These are phyloP conservation scores for Budorcas taxicolor DNA, from an alignment of 2,113 vertebrate genomes.

Conservation along the genomic window DNA sequence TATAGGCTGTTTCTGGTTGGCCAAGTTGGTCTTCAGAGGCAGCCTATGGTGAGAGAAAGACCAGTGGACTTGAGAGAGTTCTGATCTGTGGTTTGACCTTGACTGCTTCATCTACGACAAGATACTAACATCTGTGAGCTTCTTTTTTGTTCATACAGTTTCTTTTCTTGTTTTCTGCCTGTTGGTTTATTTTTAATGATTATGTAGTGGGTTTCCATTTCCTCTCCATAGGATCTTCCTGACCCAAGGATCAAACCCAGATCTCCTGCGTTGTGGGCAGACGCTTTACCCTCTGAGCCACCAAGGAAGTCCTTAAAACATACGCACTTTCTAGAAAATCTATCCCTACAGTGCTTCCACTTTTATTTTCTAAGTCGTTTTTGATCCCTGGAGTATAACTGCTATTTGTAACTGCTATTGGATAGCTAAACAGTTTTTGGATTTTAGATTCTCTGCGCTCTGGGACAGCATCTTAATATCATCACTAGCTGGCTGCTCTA, in stretches of 20 bases:
- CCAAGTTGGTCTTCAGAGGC: not conserved
- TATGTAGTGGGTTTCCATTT: not conserved
- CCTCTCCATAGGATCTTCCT: not conserved
- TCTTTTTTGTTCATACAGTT: not conserved
- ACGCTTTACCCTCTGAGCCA: not conserved
- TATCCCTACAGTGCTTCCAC: not conserved
- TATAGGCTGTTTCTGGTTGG: not conserved
- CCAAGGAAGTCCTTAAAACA: not conserved
- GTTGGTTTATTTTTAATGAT: not conserved
- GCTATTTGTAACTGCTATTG: not conserved
- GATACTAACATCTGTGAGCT: not conserved
- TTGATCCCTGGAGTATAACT: not conserved
- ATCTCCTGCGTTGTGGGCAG: not conserved
- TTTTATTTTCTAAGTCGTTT: not conserved
- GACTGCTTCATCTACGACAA: not conserved
- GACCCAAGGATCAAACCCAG: not conserved
- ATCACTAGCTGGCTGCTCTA: not conserved
- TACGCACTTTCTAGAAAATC: conserved; percentile 2
- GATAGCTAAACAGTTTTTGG: not conserved
- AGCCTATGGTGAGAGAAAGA: not conserved
- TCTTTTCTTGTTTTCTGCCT: not conserved
- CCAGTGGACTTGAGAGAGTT: not conserved
- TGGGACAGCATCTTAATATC: not conserved
- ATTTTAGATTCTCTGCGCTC: not conserved
- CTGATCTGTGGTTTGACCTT: not conserved